Evolutionary conservation across 1,140 invertebrate genomes (phyloP), one percentile per base, ranked within the genome.

Genomic region (Lepeophtheirus salmonis): DNA sequence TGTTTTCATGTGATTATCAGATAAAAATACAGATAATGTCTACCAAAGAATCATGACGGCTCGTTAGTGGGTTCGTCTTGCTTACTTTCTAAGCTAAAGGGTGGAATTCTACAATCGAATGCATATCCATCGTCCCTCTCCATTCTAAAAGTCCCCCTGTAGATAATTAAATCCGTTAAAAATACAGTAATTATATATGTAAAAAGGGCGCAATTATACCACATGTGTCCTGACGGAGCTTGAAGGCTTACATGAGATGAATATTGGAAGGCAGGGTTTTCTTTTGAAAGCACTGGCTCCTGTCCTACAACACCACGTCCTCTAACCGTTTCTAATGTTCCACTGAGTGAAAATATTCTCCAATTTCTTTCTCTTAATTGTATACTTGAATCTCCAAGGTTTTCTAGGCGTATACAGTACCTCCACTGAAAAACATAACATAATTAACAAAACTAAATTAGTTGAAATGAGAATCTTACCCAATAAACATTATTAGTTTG

Each of bases 191-290:
- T 50, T 53, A 18, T 12, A 18, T 20, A 17, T 10, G 17, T 14
- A n/a, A n/a, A n/a, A n/a, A n/a, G n/a, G n/a, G n/a, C n/a, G n/a
- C n/a, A 55, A 56, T 70, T 72, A 72, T 73, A 87, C 92, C 91
- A 96, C 91, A 97, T 97, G 68, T 96, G 90, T 25, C 92, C 92
- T 72, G 87, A 90, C n/a, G 90, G 89, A 52, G 90, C 89, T 74
- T 96, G 90, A 57, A 97, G 75, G 65, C 86, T 90, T 23, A 97
- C 89, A 73, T 97, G 91, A 72, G 87, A 91, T 69, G 85, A 89
- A 70, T 97, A 97, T 72, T 97, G 92, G 76, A 96, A 97, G 65
- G 90, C 90, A 54, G 91, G 91, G 64, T 86, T 78, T 48, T 79
- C 76, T 65, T 82, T 80, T 6, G 86, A 88, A 41, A 97, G 76